Conservation (phyloP, 2,113 vertebrate species). For the Stigmatopora argus region DNA sequence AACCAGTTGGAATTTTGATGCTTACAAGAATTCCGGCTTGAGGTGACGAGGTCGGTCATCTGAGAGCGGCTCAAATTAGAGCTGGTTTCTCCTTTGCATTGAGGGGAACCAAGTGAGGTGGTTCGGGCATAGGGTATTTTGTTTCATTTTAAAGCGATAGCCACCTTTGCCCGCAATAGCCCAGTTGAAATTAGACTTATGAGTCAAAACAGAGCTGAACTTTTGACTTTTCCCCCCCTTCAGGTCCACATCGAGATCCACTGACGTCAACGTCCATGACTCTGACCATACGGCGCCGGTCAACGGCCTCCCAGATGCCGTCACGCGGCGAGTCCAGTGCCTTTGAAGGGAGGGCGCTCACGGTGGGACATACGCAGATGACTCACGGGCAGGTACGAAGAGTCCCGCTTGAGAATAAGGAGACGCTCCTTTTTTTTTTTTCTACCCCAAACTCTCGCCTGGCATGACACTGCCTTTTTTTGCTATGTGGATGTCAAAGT, state of each 20-base stretch:
- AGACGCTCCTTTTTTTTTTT: neutral
- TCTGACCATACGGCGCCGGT: constrained; percentile 12
- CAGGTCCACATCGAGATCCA: constrained; percentile 79
- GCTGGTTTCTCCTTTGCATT: too few relatives aligned
- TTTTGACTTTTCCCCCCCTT: too few relatives aligned
- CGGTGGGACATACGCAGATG: constrained; percentile 1
- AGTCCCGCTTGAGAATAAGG: neutral
- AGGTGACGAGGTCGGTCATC: too few relatives aligned
- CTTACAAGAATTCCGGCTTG: too few relatives aligned
- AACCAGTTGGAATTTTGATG: too few relatives aligned
- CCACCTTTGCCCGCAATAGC: too few relatives aligned
- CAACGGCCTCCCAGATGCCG: neutral
- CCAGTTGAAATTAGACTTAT: too few relatives aligned
- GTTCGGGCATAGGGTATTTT: too few relatives aligned
- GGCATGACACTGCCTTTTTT: constrained; percentile 1
- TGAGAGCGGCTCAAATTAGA: too few relatives aligned
- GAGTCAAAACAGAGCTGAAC: too few relatives aligned
- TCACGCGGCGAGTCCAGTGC: constrained; percentile 30
- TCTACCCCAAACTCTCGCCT: neutral
- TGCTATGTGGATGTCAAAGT: neutral
- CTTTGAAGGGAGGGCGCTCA: constrained; percentile 37
- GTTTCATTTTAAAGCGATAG: too few relatives aligned
- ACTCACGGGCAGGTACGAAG: neutral
- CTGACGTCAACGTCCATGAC: constrained; percentile 40
- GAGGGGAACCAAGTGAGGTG: too few relatives aligned